These are phyloP conservation scores for Callithrix jacchus DNA, from an alignment of 2,113 vertebrate species.

Conservation along the genomic window DNA sequence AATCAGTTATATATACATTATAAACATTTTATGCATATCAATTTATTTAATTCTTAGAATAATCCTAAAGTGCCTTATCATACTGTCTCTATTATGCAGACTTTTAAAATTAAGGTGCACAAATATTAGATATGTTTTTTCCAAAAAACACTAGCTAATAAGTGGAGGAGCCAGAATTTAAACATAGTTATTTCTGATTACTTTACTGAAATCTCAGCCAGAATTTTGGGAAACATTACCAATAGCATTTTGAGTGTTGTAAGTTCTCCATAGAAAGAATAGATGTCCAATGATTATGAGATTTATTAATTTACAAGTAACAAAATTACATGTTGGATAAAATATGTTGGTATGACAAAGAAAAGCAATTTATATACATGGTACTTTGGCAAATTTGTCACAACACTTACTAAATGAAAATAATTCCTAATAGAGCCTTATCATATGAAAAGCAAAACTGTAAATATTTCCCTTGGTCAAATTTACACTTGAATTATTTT, in stretches of 20 bases:
- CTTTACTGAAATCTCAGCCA: neutral
- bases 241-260: neutral
- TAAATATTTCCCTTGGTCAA: constrained; percentile 9
- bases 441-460: neutral
- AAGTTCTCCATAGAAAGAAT: neutral
- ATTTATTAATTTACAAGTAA: neutral
- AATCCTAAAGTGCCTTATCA: neutral
- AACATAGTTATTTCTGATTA: neutral
- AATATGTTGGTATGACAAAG: neutral
- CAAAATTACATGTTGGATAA: neutral
- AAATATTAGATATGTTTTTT: neutral
- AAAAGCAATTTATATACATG: neutral
- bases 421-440: neutral
- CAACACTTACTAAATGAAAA: neutral
- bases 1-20: neutral
- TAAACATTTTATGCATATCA: neutral
- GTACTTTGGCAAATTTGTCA: neutral
- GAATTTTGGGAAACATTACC: neutral
- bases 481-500: neutral
- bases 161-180: neutral
- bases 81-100: neutral
- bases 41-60: neutral
- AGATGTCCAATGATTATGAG: neutral
- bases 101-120: neutral
- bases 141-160: neutral